Evolutionary conservation across 2,888 invertebrate genomes (phyloP), one percentile per base, ranked within the genome.

Genomic region (Netelia melanura): DNA sequence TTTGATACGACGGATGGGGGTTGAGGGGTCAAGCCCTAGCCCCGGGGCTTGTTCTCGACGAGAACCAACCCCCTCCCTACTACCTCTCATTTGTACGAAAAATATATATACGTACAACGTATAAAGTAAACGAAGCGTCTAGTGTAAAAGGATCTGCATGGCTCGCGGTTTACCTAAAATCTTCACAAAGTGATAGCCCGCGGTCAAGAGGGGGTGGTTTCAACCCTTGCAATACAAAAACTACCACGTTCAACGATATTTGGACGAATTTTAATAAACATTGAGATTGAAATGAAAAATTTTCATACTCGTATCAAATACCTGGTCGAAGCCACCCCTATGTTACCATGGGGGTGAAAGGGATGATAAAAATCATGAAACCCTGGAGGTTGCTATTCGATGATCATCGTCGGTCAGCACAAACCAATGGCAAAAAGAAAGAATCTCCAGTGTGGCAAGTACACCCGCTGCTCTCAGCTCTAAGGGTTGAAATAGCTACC

Each of bases 351-450:
- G 38, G 38, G 6, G 38, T 38, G 6, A 6, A 38, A 38, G 38
- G 38, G 3, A 38, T 38, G 38, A 38, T 5, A 38, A 38, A 38
- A 38, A 38, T 61, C 21, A 54, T 56, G 10, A 25, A 10, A 25
- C 54, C 65, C 65, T 25, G 14, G 43, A 11, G 17, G 14, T 30
- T 10, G 62, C 30, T 10, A 5, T 62, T n/a, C n/a, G 62, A 3
- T 14, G 11, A 62, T 84, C 10, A 48, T 10, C 48, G 48, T 14
- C 90, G 92, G 92, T 92, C 92, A 92, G 92, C 92, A 92, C 90
- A 92, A 92, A 92, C 90, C 90, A 90, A 88, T 87, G 86, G 88
- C 90, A 90, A 91, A 91, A 70, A 92, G 30, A 91, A 91, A 88
- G 89, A 89, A 85, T 79, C 48, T 48, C 14, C 48, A 3, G 14